Evolutionary conservation across 2,888 invertebrate species (phyloP).

Genomic region (Phlogophora meticulosa): DNA sequence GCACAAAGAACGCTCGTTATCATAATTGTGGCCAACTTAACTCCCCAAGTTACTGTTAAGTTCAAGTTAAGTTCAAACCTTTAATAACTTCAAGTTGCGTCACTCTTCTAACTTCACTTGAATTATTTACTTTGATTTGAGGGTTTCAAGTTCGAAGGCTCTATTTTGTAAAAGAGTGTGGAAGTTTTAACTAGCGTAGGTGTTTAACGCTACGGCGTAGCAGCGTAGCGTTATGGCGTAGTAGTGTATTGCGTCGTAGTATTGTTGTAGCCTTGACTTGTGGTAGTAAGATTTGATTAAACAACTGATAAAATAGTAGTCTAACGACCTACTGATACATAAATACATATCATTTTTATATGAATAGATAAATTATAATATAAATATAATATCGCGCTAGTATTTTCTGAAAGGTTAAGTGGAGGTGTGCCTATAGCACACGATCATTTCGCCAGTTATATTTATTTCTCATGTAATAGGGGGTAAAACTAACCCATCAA

Average conservation of each 20-base stretch:
- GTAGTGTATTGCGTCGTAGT: conserved; percentile 33
- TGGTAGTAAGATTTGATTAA: neutral
- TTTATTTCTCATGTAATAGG: too few species aligned
- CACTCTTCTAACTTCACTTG: conserved; percentile 45
- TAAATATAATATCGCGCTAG: too few species aligned
- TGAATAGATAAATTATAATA: too few species aligned
- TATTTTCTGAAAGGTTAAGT: too few species aligned
- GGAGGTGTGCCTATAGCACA: too few species aligned
- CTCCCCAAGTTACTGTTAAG: conserved; percentile 62
- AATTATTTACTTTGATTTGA: conserved; percentile 68
- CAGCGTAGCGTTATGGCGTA: conserved; percentile 33
- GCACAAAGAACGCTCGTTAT: conserved; percentile 73
- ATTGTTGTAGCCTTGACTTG: conserved; percentile 39
- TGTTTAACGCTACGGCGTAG: conserved; percentile 20
- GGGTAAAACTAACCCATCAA: too few species aligned
- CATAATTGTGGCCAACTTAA: conserved; percentile 75
- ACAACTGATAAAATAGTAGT: conserved; percentile 15
- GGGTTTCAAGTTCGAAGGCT: conserved; percentile 19
- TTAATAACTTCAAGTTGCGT: conserved; percentile 65
- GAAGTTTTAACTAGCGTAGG: conserved; percentile 8
- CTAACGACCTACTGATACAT: too few species aligned
- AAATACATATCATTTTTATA: too few species aligned
- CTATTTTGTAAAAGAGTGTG: conserved; percentile 36
- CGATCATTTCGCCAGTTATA: too few species aligned
- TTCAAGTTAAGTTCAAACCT: conserved; percentile 57